A percentile compares a stretch with the other conserved stretches of the same genome.
Conservation (phyloP, 1,140 invertebrate species). For the Centruroides vittatus region DNA sequence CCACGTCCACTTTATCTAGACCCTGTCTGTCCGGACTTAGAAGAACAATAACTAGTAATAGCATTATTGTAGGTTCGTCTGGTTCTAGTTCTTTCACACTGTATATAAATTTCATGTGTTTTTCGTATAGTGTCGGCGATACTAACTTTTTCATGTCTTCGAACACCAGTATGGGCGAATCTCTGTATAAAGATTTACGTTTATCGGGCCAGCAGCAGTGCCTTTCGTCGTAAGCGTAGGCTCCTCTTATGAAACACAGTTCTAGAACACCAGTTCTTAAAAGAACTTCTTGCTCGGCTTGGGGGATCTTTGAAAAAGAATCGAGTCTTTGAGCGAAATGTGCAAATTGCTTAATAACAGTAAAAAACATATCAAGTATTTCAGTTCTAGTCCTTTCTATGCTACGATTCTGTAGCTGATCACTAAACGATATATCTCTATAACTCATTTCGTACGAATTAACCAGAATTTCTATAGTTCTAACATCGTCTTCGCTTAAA, state of each 20-base stretch:
- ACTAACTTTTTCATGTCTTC: conserved; percentile 26
- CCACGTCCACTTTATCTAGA: conserved; percentile 24
- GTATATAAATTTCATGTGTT: conserved; percentile 36
- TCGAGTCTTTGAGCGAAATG: conserved; percentile 24
- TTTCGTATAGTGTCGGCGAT: conserved; percentile 29
- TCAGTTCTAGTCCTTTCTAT: conserved; percentile 11
- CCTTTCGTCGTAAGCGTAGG: conserved; percentile 23
- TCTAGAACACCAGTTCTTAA: conserved; percentile 36
- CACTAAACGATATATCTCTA: conserved; percentile 3
- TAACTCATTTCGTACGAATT: conserved; percentile 17
- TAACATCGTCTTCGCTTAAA: conserved; percentile 14
- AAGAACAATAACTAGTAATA: conserved; percentile 35
- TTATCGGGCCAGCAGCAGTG: conserved; percentile 20
- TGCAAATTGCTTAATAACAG: conserved; percentile 24
- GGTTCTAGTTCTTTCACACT: conserved; percentile 30
- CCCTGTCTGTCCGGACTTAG: conserved; percentile 36
- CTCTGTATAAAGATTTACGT: conserved; percentile 8
- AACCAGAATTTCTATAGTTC: conserved; percentile 14
- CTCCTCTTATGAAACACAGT: conserved; percentile 35
- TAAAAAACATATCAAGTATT: conserved; percentile 27
- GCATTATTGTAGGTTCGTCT: conserved; percentile 35
- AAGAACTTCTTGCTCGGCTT: conserved; percentile 34
- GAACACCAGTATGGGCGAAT: conserved; percentile 9
- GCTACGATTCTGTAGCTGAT: not conserved
- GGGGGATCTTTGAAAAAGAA: conserved; percentile 30